Conservation (phyloP, 2,797 vertebrate species). For the Lophotriccus pileatus region DNA sequence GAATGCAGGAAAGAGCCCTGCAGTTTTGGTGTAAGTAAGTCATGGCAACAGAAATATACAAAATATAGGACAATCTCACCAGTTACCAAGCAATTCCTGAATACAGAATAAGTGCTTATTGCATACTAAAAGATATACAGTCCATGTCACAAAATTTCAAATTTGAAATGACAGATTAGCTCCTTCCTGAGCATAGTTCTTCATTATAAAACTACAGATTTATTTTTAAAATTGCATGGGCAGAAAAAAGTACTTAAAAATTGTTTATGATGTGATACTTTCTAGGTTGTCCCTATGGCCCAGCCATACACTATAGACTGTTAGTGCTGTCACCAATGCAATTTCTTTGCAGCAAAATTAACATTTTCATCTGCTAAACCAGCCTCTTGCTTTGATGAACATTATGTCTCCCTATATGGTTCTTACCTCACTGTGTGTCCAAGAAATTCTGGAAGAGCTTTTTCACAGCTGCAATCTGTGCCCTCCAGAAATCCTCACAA, state of each 20-base stretch:
- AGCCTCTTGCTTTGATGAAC: not conserved
- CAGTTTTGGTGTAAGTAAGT: not conserved
- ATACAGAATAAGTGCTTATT: not conserved
- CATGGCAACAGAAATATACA: accelerated
- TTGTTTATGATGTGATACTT: not conserved
- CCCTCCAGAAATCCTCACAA: not conserved
- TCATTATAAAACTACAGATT: not conserved
- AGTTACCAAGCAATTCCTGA: not conserved
- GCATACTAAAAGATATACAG: not conserved
- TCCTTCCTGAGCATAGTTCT: not conserved
- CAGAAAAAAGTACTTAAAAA: not conserved
- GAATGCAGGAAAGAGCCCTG: not conserved
- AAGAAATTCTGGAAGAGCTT: not conserved
- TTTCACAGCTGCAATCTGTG: not conserved
- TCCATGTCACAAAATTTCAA: not conserved
- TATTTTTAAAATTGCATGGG: not conserved
- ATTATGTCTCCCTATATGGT: not conserved
- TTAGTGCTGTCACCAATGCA: not conserved
- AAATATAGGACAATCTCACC: not conserved
- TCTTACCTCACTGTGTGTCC: not conserved
- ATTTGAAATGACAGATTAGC: not conserved
- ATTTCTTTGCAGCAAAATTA: not conserved
- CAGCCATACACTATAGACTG: not conserved
- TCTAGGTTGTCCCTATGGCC: not conserved
- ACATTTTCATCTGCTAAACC: not conserved